These are phyloP conservation scores for Stictocephala bisonia DNA, from an alignment of 2,888 invertebrate genomes.

Conservation along the genomic window DNA sequence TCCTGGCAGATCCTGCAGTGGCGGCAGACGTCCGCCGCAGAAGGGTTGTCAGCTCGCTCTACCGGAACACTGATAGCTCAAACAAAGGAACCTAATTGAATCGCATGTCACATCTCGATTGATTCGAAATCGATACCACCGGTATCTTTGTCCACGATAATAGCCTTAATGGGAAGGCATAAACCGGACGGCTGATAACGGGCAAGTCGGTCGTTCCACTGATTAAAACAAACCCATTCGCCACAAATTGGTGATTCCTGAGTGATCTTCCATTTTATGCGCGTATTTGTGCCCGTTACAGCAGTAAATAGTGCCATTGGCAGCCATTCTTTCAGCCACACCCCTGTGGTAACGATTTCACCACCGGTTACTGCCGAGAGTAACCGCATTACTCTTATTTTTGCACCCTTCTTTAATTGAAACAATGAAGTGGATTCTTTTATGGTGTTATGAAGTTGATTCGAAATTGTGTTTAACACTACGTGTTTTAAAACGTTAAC, in stretches of 20 bases:
- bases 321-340: no score
- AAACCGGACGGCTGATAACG: not conserved
- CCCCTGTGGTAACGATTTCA: not conserved
- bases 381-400: no score
- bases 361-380: not conserved
- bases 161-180: constrained; percentile 20
- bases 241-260: not conserved
- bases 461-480: no score
- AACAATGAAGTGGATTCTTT: no score
- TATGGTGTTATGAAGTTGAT: no score
- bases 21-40: not conserved
- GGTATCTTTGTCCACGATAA: constrained; percentile 43
- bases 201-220: constrained; percentile 7
- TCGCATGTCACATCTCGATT: constrained; percentile 44
- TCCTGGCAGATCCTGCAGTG: no score
- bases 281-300: no score
- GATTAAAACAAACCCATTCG: not conserved
- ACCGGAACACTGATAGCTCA: constrained; percentile 24
- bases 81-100: constrained; percentile 42
- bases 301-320: no score
- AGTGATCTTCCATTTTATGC: constrained; percentile 4
- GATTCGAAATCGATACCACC: constrained; percentile 44
- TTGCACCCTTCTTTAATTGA: no score
- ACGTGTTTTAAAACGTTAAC: no score
- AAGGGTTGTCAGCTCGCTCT: constrained; percentile 35